Base-by-base conservation (phyloP, 2,797 vertebrate species). In the Aphelocoma californica region DNA sequence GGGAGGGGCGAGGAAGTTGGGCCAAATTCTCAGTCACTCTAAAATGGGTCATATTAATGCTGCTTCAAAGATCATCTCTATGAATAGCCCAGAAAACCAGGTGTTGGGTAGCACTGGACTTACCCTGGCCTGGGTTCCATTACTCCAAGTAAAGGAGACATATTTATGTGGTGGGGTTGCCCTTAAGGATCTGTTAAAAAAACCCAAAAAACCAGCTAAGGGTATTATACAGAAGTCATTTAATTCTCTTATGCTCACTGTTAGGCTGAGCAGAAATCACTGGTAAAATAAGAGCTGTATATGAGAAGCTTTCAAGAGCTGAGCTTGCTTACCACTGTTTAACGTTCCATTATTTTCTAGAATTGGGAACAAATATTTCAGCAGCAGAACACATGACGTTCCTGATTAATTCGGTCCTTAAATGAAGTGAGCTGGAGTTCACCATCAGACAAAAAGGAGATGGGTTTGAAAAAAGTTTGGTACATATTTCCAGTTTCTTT, bases 61-160 rank as follows among this genome's bases (percentile, higher is more conserved):
- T 82, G 36, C 84, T 97, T 96, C 95, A 91, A 95, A 90, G 84
- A 65, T 91, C 74, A 50, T 73, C 67, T 91, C 82, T 88, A 74
- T 92, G 88, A 90, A 86, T 93, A 97, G 69, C 54, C 31, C 21
- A 79, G 50, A 70, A 92, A 94, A 86, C 86, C 66, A 83, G 84
- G 86, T 91, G 18, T n/a, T 90, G 60, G 51, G 70, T 86, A 95
- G 42, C 88, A 79, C 36, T 79, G n/a, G 81, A 81, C 62, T 86
- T 67, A 60, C 86, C 40, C 14, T 65, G 66, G 62, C 67, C 72
- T 87, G 86, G 58, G 48, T 96, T 95, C 92, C 42, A 61, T 96
- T 93, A 90, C n/a, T 74, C 31, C 80, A 72, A 88, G 29, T 81
- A 82, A 69, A 80, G 45, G 19, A 86, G 69, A 86, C 60, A 61